phyloP scores from a whole-genome alignment of 2,888 invertebrate genomes.

The Melanostoma scalare region DNA sequence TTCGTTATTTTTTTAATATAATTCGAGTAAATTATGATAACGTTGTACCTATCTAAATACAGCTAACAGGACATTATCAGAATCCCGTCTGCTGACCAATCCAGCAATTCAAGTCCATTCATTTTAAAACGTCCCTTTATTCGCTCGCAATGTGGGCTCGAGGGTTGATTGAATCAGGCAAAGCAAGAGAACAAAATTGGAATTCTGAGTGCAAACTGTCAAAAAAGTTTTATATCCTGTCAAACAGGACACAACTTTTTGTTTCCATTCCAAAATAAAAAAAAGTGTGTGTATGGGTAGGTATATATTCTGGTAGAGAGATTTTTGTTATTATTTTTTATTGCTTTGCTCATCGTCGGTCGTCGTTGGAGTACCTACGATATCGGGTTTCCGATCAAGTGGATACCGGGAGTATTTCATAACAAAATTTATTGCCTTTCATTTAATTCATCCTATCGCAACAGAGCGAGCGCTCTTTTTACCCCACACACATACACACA shows the following conservation, averaged over 20 bases:
- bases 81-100: constrained; percentile 7
- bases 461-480: constrained; percentile 9
- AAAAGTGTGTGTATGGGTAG: constrained; percentile 41
- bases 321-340: constrained; percentile 27
- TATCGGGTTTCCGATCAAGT: constrained; percentile 68
- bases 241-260: constrained; percentile 40
- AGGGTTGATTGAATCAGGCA: constrained; percentile 36
- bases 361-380: constrained; percentile 27
- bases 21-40: neutral
- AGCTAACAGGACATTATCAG: constrained; percentile 35
- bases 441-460: constrained; percentile 60
- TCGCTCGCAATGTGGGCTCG: neutral
- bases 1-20: neutral
- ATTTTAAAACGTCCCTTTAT: constrained; percentile 26
- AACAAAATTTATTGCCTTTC: constrained; percentile 71
- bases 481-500: neutral
- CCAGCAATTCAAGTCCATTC: constrained; percentile 25
- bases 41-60: neutral
- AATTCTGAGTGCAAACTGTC: constrained; percentile 50
- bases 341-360: constrained; percentile 40
- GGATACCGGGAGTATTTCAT: constrained; percentile 66
- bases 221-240: constrained; percentile 58
- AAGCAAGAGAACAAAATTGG: constrained; percentile 16
- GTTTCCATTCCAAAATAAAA: constrained; percentile 14
- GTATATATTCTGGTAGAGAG: constrained; percentile 36